Conservation (phyloP, 2,113 vertebrate genomes). For the Phocoena sinus region DNA sequence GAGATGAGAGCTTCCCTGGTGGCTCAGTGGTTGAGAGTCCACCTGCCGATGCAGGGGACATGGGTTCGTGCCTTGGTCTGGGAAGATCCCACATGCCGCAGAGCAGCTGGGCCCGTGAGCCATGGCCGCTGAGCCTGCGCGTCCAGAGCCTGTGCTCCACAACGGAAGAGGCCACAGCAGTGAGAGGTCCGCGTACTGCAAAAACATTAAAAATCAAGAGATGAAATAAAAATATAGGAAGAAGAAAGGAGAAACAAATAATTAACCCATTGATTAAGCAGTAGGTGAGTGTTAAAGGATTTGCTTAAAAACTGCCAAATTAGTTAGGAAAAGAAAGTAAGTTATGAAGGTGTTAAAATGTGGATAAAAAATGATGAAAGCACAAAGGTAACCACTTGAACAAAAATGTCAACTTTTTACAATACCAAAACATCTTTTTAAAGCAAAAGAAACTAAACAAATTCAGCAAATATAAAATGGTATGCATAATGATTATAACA, state of each 20-base stretch:
- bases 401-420: neutral
- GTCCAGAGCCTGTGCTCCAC: no score
- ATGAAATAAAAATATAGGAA: neutral
- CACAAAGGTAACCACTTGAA: neutral
- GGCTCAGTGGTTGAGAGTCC: no score
- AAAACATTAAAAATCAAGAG: neutral
- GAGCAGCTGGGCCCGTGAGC: no score
- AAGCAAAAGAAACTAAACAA: neutral
- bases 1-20: neutral
- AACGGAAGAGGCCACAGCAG: no score
- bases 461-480: neutral
- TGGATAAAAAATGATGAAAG: neutral
- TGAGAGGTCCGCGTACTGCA: no score
- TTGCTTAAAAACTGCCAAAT: neutral
- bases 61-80: fast-evolving
- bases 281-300: neutral
- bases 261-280: neutral
- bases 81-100: no score
- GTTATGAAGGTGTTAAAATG: neutral
- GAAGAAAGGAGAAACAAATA: neutral
- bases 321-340: neutral
- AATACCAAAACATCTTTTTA: neutral
- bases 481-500: neutral
- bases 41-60: no score
- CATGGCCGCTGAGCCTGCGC: no score